Evolutionary conservation across 2,888 invertebrate genomes (phyloP).

Genomic region (Keiferia lycopersicella): DNA sequence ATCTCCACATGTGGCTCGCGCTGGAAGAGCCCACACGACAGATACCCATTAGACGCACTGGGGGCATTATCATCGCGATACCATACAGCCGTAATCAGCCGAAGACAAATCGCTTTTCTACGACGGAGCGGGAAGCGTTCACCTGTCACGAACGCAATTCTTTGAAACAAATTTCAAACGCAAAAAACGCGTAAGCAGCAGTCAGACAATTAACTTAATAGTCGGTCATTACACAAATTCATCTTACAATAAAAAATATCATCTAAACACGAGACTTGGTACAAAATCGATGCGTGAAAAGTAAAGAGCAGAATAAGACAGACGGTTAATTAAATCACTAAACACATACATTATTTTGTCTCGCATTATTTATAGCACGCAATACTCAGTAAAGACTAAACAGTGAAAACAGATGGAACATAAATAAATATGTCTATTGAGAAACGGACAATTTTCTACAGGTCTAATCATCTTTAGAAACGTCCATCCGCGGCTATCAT

Average conservation of each 20-base stretch:
- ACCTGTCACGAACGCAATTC: conserved; percentile 3
- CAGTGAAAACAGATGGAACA: conserved; percentile 2
- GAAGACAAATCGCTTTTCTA: conserved; percentile 3
- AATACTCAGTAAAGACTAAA: background rate
- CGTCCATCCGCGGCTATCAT: background rate
- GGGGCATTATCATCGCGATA: background rate
- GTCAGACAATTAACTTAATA: background rate
- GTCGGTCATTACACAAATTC: conserved; percentile 3
- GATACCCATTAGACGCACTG: conserved; percentile 20
- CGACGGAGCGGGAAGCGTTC: background rate
- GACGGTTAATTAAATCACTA: background rate
- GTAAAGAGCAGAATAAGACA: background rate
- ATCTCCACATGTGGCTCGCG: conserved; percentile 44
- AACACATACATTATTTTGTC: conserved; percentile 8
- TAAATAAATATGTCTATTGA: background rate
- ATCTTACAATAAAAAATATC: background rate
- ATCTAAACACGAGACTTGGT: background rate
- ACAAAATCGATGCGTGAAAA: background rate
- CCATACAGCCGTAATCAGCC: background rate
- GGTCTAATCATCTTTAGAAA: conserved; percentile 10
- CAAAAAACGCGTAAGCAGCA: background rate
- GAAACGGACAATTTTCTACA: conserved; percentile 7
- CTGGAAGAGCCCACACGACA: conserved; percentile 36
- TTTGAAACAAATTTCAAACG: conserved; percentile 3
- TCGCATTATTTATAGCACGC: conserved; percentile 16